Base-by-base conservation (phyloP, 2,888 invertebrate species). In the Noctua comes region DNA sequence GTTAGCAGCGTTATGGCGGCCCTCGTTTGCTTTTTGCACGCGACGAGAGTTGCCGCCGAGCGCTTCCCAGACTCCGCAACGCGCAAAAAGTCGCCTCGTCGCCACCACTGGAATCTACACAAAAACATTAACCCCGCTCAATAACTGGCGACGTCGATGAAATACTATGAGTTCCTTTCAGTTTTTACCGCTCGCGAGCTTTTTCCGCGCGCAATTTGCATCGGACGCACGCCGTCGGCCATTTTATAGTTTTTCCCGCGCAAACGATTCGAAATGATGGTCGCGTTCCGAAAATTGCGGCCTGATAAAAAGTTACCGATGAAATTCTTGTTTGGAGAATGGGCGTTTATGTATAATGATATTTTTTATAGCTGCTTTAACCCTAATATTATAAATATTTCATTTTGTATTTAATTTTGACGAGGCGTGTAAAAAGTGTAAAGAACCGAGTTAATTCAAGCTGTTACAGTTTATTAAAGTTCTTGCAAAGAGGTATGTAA, bases 81-180 rank as follows among this genome's bases (percentile, higher is more conserved):
- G 76, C 65, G 90, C 92, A 94, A 94, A 94, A 94, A 93, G 89
- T 85, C 83, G 91, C 88, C 88, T 88, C 86, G 88, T 88, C 90
- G 89, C 92, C 90, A 91, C 90, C 91, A 90, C 91, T 92, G 93
- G 94, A 95, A 94, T 95, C 92, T 93, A 87, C 82, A 90, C 95
- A 96, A 96, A 96, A 96, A 96, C 95, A 84, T 88, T 90, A 92
- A 93, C 93, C 93, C 92, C 93, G 93, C 95, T 95, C 95, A 95
- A 96, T 96, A 96, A 95, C 95, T 92, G 94, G 92, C 94, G 94
- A 94, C 95, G 93, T 91, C 95, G 96, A 96, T 96, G 96, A 96
- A 96, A 96, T 96, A 96, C 95, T 96, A 95, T 95, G 95, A 96
- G 95, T 95, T 96, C 95, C 94, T 94, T 92, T 91, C 90, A 90